Evolutionary conservation across 2,113 vertebrate species (phyloP).

Genomic region (Archocentrus centrarchus): DNA sequence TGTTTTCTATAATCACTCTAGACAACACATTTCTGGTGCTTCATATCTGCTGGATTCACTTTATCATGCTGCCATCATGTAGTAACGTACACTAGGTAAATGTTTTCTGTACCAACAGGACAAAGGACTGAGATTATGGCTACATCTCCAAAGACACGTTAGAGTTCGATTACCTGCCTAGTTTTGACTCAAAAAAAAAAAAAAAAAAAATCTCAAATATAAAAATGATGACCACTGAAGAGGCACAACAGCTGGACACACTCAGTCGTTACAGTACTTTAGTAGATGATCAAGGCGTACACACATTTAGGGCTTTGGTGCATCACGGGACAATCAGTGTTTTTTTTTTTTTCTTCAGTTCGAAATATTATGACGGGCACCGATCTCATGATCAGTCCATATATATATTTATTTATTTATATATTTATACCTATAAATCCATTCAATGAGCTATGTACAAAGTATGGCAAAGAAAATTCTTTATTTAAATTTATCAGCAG

Average conservation of each 20-base stretch:
- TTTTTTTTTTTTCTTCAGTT: constrained; percentile 43
- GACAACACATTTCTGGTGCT: background rate
- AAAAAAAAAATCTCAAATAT: constrained; percentile 29
- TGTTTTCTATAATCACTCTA: background rate
- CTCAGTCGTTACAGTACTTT: constrained; percentile 51
- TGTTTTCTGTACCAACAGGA: background rate
- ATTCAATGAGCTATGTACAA: constrained; percentile 76
- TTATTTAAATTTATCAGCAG: constrained; percentile 61
- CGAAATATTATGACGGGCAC: constrained; percentile 36
- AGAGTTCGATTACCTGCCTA: background rate
- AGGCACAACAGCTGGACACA: constrained; percentile 38
- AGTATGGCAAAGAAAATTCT: constrained; percentile 69
- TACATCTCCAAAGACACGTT: background rate
- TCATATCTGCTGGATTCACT: background rate
- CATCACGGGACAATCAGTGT: constrained; percentile 67
- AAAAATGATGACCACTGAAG: background rate
- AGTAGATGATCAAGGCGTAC: constrained; percentile 46
- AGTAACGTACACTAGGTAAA: background rate
- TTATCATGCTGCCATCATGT: background rate
- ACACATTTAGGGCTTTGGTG: constrained; percentile 72
- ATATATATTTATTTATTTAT: constrained; percentile 64
- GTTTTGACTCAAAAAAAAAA: background rate
- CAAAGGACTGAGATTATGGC: background rate
- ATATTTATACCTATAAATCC: constrained; percentile 72
- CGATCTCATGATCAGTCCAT: constrained; percentile 55